A percentile compares a stretch with the other conserved stretches of the same genome.
These are phyloP conservation scores for Buceros bicornis DNA, from an alignment of 2,797 vertebrate genomes.

Conservation along the genomic window DNA sequence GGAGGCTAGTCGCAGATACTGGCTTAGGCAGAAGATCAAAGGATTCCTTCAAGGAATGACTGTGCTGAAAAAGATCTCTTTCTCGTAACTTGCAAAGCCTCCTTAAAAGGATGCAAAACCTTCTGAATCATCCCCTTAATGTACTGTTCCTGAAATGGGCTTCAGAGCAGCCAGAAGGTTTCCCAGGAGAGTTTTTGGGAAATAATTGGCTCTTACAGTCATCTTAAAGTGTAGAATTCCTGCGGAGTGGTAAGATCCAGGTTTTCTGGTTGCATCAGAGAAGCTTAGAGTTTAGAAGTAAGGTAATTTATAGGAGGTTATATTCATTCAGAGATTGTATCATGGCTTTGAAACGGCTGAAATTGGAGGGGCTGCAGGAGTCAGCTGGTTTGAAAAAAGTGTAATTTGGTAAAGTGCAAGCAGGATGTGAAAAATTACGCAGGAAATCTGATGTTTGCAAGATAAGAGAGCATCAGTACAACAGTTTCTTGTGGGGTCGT, in stretches of 20 bases:
- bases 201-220: neutral
- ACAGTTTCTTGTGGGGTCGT: neutral
- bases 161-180: neutral
- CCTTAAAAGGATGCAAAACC: neutral
- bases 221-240: neutral
- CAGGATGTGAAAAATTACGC: constrained; percentile 41
- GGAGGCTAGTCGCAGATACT: neutral
- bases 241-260: neutral
- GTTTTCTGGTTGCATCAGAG: neutral
- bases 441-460: neutral
- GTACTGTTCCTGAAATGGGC: neutral
- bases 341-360: neutral
- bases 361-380: neutral
- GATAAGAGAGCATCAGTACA: neutral
- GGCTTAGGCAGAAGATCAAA: neutral
- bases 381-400: neutral
- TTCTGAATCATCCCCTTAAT: neutral
- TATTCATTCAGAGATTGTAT: neutral
- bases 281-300: neutral
- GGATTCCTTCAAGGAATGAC: too few species aligned
- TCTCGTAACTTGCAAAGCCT: neutral
- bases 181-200: neutral
- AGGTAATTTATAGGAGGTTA: neutral
- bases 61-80: too few species aligned
- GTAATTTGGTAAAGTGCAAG: neutral